Percentiles rank a stretch among this genome's conserved stretches.
Conservation (phyloP, 2,888 invertebrate genomes). For the Melieria picta region DNA sequence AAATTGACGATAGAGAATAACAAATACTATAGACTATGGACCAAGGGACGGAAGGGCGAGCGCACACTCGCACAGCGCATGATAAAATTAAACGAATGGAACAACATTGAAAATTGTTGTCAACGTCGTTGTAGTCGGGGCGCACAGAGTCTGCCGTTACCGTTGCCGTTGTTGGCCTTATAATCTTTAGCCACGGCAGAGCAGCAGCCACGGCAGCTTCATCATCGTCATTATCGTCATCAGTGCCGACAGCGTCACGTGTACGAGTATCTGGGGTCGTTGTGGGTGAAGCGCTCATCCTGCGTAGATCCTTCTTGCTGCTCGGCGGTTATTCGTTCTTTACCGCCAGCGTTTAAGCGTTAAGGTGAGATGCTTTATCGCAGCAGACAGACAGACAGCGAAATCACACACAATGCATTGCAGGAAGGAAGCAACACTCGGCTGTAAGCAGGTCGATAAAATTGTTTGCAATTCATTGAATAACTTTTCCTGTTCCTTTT, state of each 20-base stretch:
- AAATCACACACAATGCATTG: no score
- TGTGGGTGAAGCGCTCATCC: not conserved
- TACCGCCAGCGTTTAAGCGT: no score
- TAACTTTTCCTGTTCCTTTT: no score
- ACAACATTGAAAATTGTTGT: constrained; percentile 21
- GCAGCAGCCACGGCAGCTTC: not conserved
- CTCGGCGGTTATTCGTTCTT: no score
- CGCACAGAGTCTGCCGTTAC: not conserved
- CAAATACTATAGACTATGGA: not conserved
- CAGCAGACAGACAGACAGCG: no score
- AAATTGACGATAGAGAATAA: not conserved
- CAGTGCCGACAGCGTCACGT: not conserved
- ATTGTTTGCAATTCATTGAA: no score
- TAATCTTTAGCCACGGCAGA: not conserved
- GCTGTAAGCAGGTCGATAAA: no score
- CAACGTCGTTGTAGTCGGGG: not conserved
- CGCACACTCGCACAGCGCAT: constrained; percentile 32
- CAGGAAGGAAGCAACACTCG: no score
- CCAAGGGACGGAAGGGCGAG: not conserved
- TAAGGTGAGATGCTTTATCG: no score
- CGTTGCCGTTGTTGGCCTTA: not conserved
- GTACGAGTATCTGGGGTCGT: not conserved
- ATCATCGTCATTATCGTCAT: not conserved
- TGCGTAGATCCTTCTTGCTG: no score
- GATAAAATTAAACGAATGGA: constrained; percentile 41